Conservation (phyloP, 2,113 vertebrate genomes). For the Ptilonorhynchus violaceus region DNA sequence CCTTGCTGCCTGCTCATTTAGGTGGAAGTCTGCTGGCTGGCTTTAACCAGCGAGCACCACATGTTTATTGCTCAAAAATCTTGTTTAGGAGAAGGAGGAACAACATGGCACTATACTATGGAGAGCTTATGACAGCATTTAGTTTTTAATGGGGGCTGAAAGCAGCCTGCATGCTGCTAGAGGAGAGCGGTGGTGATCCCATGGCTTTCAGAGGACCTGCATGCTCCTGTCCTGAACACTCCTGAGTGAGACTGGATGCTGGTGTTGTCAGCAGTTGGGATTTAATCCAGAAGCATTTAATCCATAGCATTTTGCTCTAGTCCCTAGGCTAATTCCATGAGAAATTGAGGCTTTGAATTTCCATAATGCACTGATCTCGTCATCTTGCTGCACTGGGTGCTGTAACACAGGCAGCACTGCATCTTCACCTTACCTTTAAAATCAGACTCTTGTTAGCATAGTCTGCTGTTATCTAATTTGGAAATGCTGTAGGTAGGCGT, state of each 20-base stretch:
- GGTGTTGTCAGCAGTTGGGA: not conserved
- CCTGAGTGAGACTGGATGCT: not conserved
- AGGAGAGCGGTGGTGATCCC: not conserved
- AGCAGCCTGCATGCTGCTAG: not conserved
- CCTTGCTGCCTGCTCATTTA: not conserved
- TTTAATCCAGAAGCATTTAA: not conserved
- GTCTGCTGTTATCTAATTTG: not conserved
- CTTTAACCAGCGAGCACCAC: not conserved
- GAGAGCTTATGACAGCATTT: not conserved
- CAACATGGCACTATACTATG: not conserved
- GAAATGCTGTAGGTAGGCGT: not conserved
- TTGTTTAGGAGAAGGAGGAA: not conserved
- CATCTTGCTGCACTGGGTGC: not conserved
- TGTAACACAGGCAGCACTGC: not conserved
- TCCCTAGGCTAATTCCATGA: not conserved
- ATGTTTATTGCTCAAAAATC: not conserved
- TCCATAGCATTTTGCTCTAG: not conserved
- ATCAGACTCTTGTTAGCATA: not conserved
- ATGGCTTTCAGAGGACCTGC: not conserved
- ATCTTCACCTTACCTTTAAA: not conserved
- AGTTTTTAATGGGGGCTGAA: not conserved
- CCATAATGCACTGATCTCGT: accelerated
- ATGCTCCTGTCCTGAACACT: not conserved
- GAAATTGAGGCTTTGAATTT: not conserved
- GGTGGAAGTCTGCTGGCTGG: not conserved